Evolutionary conservation across 2,888 invertebrate genomes (phyloP).

Genomic region (Eledona agricola): DNA sequence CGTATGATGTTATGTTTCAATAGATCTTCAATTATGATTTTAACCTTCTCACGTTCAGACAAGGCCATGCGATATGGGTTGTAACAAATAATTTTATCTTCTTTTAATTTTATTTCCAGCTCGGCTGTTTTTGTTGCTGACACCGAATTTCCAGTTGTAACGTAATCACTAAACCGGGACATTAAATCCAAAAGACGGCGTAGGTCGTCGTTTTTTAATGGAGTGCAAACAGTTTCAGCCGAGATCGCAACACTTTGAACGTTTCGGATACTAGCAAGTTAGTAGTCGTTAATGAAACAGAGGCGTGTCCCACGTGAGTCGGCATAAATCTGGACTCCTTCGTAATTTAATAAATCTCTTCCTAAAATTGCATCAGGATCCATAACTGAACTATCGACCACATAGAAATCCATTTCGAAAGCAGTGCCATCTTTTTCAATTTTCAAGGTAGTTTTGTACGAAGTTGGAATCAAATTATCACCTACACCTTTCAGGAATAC

Average conservation of each 20-base stretch:
- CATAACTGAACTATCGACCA: constrained; percentile 8
- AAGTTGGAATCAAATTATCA: constrained; percentile 3
- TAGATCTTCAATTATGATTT: constrained; percentile 40
- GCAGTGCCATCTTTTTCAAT: constrained; percentile 20
- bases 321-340: constrained; percentile 1
- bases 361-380: constrained; percentile 15
- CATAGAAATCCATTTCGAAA: constrained; percentile 24
- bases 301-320: background rate
- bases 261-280: background rate
- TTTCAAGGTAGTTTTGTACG: constrained; percentile 9
- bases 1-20: constrained; percentile 39
- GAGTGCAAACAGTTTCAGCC: background rate
- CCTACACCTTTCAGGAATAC: constrained; percentile 3
- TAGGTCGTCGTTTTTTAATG: background rate
- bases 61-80: constrained; percentile 47
- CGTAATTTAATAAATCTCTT: constrained; percentile 15
- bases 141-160: constrained; percentile 2
- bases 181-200: background rate
- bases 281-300: background rate
- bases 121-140: background rate
- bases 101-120: constrained; percentile 43
- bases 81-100: constrained; percentile 43
- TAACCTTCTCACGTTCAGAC: constrained; percentile 40
- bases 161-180: background rate
- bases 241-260: background rate